Evolutionary conservation across 1,140 invertebrate species (phyloP).

Genomic region (Lethrus apterus): DNA sequence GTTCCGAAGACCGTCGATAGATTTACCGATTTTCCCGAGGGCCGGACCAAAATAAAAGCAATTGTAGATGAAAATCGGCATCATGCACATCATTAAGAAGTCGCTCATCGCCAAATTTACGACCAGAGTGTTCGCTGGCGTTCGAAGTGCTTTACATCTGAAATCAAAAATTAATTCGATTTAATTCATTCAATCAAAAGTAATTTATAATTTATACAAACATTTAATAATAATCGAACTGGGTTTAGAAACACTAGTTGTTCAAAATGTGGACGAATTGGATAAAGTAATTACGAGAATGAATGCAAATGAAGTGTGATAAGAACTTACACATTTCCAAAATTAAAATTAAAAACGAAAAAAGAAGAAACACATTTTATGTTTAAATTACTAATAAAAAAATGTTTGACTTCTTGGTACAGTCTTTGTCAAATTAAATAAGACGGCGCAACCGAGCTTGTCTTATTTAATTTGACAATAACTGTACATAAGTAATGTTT

Average conservation of each 20-base stretch:
- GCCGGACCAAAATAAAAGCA: constrained; percentile 59
- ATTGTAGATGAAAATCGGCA: constrained; percentile 65
- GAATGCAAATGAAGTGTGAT: no score
- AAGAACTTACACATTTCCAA: no score
- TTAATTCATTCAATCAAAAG: constrained; percentile 2
- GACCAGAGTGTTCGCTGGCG: constrained; percentile 68
- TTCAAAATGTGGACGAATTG: neutral
- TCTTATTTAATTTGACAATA: no score
- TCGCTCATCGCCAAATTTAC: constrained; percentile 72
- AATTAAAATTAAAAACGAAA: no score
- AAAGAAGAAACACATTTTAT: no score
- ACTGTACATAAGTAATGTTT: no score
- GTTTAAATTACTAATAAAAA: no score
- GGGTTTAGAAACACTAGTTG: neutral
- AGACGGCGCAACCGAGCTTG: no score
- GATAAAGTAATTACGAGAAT: no score
- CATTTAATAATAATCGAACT: neutral
- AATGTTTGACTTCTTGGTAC: no score
- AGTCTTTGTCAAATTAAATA: no score
- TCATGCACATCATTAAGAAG: constrained; percentile 60
- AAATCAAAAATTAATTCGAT: constrained; percentile 23
- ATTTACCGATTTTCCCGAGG: constrained; percentile 57
- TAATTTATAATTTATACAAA: constrained; percentile 5
- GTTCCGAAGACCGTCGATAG: no score
- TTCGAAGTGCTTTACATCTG: constrained; percentile 62